Percentiles rank a stretch among this genome's conserved stretches.
Conservation (phyloP, 2,113 vertebrate species). For the Bufo bufo region DNA sequence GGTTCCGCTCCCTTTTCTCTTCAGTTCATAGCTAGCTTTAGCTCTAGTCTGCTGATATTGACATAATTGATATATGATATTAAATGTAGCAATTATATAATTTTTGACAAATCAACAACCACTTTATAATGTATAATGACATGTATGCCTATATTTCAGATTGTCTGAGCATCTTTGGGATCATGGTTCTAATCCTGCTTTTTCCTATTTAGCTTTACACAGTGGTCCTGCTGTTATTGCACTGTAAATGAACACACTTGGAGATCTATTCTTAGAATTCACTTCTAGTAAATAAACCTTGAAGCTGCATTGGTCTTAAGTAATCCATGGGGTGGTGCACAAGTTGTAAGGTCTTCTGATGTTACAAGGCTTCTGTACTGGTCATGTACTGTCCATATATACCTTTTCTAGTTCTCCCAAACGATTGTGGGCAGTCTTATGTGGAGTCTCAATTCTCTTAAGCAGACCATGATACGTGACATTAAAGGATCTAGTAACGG, state of each 20-base stretch:
- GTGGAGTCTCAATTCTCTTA: neutral
- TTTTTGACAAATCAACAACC: neutral
- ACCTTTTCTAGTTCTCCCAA: neutral
- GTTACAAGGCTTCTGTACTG: neutral
- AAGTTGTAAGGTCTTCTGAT: neutral
- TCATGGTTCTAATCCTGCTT: neutral
- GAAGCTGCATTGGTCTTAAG: constrained; percentile 7
- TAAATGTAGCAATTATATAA: neutral
- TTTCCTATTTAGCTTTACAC: neutral
- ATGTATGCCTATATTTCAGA: neutral
- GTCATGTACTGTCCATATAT: neutral
- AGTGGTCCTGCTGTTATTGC: neutral
- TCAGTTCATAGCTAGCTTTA: no score
- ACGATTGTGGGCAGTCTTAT: neutral
- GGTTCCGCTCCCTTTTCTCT: no score
- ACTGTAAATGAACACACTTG: constrained; percentile 1
- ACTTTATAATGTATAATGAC: neutral
- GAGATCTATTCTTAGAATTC: constrained; percentile 31
- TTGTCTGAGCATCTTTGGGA: neutral
- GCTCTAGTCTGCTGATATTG: no score
- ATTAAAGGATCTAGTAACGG: constrained; percentile 29
- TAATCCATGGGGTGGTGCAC: neutral
- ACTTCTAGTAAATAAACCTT: constrained; percentile 40
- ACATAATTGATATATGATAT: no score
- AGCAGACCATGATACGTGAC: neutral